Evolutionary conservation across 2,113 vertebrate species (phyloP).

Genomic region (Monarcha castaneiventris): DNA sequence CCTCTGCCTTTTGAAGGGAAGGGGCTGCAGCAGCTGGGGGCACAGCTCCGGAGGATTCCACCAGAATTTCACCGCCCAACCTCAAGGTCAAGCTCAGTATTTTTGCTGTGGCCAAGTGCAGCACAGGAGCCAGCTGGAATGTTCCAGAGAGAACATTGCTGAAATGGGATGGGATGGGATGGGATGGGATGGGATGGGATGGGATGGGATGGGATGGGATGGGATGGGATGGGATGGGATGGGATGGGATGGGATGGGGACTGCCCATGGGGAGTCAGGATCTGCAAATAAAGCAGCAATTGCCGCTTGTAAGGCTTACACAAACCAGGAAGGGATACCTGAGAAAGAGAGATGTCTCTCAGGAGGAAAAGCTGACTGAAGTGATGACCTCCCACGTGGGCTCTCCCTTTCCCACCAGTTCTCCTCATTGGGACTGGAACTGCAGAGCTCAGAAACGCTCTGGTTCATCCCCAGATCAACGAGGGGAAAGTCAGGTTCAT

Average conservation of each 20-base stretch:
- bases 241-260: fast-evolving
- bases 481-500: background rate
- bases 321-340: background rate
- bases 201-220: too few relatives aligned
- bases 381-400: fast-evolving
- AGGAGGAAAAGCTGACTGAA: background rate
- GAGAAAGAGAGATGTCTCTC: background rate
- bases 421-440: background rate
- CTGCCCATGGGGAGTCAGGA: background rate
- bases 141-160: background rate
- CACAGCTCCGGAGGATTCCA: background rate
- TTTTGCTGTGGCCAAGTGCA: background rate
- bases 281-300: background rate
- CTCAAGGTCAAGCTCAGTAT: background rate
- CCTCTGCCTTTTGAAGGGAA: background rate
- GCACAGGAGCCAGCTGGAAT: background rate
- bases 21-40: background rate
- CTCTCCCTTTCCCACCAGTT: background rate
- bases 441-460: background rate
- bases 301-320: background rate
- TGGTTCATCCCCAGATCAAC: background rate
- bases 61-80: background rate
- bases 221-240: too few relatives aligned
- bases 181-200: too few relatives aligned
- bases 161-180: too few relatives aligned